Conservation (phyloP, 30 jellyfish, hydroid and myxozoan species). For the Rhopilema esculentum region DNA sequence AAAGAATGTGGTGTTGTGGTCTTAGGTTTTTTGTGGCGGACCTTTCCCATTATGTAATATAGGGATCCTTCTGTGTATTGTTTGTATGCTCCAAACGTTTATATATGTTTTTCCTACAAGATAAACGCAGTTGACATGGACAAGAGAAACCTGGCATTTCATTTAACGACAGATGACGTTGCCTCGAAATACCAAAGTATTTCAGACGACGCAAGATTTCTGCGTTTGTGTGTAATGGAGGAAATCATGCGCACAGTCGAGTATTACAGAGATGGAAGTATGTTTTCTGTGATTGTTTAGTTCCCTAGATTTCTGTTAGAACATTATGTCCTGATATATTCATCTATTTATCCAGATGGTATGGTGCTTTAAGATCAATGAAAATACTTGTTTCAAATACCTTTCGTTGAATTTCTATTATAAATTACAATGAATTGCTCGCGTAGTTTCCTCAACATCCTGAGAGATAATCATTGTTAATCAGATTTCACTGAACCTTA, state of each 20-base stretch:
- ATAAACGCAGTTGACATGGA: no score
- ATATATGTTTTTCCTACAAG: no score
- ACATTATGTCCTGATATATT: no score
- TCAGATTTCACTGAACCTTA: neutral
- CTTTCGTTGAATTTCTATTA: neutral
- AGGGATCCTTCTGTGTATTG: no score
- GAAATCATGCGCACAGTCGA: slow-evolving; percentile 3
- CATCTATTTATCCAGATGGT: neutral
- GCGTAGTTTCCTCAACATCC: neutral
- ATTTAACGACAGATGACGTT: neutral
- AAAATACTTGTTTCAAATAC: neutral
- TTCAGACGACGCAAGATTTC: slow-evolving; percentile 1
- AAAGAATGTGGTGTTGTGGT: no score
- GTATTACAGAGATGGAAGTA: slow-evolving; percentile 1
- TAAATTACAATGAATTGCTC: neutral
- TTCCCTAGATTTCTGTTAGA: no score
- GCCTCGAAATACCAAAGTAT: neutral
- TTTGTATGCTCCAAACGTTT: no score
- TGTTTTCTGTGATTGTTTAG: neutral
- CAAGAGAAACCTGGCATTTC: neutral
- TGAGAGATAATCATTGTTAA: neutral
- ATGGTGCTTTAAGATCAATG: no score
- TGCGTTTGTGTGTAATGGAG: neutral
- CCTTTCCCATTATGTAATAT: no score
- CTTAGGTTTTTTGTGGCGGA: no score